A percentile compares a stretch with the other conserved stretches of the same genome.
phyloP scores from a whole-genome alignment of 2,113 vertebrate species.

The Paratilapia polleni region DNA sequence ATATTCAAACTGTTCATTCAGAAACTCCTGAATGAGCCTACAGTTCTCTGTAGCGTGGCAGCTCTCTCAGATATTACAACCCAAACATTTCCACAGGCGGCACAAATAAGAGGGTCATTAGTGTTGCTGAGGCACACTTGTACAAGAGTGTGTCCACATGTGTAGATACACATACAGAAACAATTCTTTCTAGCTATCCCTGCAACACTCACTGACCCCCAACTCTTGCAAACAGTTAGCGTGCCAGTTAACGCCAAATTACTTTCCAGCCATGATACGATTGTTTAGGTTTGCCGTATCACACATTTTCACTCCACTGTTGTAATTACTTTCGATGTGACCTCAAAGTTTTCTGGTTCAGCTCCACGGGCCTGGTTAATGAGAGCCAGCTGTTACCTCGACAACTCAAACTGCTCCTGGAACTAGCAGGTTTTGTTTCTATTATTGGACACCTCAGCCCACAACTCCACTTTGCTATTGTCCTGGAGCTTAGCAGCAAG shows the following conservation, averaged over 20 bases:
- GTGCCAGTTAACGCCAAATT: conserved; percentile 21
- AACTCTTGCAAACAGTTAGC: conserved; percentile 1
- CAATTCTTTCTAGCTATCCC: neutral
- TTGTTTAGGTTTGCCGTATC: conserved; percentile 26
- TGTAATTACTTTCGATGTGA: conserved; percentile 69
- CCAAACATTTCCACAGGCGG: conserved; percentile 64
- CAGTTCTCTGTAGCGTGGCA: conserved; percentile 48
- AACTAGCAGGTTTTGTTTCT: conserved; percentile 49
- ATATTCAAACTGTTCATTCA: conserved; percentile 35
- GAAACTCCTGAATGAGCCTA: conserved; percentile 62
- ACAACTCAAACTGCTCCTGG: conserved; percentile 49
- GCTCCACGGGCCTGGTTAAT: conserved; percentile 74
- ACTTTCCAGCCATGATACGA: conserved; percentile 11
- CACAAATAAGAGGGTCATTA: conserved; percentile 48
- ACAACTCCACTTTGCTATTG: neutral
- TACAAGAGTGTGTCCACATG: neutral
- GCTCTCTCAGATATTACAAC: conserved; percentile 42
- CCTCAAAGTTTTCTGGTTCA: conserved; percentile 76
- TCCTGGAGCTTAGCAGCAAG: neutral
- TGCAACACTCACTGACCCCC: neutral
- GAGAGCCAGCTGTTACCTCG: conserved; percentile 84
- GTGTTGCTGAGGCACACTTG: conserved; percentile 1
- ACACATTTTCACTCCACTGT: conserved; percentile 31
- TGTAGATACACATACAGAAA: neutral
- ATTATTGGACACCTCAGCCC: neutral